These are phyloP conservation scores for Megalops cyprinoides DNA, from an alignment of 2,797 vertebrate genomes.

Conservation along the genomic window DNA sequence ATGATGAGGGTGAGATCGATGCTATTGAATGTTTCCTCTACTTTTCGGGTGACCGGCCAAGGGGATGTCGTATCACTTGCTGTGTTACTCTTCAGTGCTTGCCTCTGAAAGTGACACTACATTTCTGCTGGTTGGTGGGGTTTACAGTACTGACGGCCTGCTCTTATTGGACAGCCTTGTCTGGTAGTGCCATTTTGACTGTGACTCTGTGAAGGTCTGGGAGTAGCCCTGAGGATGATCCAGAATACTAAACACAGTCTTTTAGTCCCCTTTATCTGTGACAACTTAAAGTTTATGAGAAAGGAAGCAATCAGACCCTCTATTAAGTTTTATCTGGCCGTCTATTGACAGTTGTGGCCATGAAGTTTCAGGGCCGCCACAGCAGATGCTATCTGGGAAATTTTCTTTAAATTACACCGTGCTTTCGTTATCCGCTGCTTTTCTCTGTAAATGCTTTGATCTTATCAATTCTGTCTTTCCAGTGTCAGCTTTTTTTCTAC, in stretches of 20 bases:
- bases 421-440: slow-evolving; percentile 6
- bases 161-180: not conserved
- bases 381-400: slow-evolving; percentile 43
- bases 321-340: slow-evolving; percentile 40
- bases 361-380: slow-evolving; percentile 30
- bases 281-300: slow-evolving; percentile 31
- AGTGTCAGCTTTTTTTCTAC: not conserved
- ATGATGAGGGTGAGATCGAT: slow-evolving; percentile 13
- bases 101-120: too few relatives aligned
- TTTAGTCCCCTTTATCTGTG: slow-evolving; percentile 27
- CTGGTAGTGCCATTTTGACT: slow-evolving; percentile 26
- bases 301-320: slow-evolving; percentile 30
- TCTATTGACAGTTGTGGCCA: slow-evolving; percentile 30
- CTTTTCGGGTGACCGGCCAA: not conserved
- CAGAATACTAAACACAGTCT: slow-evolving; percentile 45
- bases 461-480: slow-evolving; percentile 29
- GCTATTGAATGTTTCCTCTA: not conserved
- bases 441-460: slow-evolving; percentile 30
- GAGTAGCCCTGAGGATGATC: slow-evolving; percentile 35
- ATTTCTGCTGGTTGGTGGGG: too few relatives aligned
- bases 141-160: too few relatives aligned
- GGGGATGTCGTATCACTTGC: too few relatives aligned
- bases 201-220: slow-evolving; percentile 34
- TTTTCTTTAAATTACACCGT: slow-evolving; percentile 36
- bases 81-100: too few relatives aligned